Percentiles rank a stretch among this genome's conserved stretches.
phyloP scores from a whole-genome alignment of 2,888 invertebrate genomes.

The Ephialtes manifestator region DNA sequence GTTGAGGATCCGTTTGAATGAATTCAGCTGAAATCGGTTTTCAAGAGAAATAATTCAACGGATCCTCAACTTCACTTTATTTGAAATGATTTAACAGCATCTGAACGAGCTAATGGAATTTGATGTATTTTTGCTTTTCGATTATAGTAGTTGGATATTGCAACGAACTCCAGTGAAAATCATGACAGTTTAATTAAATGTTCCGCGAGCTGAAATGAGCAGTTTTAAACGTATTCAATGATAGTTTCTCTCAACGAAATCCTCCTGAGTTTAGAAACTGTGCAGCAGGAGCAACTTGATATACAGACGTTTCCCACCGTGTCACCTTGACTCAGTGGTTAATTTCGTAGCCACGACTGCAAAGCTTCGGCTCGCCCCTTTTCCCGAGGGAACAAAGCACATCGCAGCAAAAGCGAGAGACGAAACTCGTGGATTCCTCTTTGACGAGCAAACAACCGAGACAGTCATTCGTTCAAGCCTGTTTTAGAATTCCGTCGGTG shows the following conservation, averaged over 20 bases:
- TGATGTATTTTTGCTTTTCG: not conserved
- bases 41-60: too few relatives aligned
- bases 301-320: constrained; percentile 17
- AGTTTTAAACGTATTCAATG: not conserved
- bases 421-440: constrained; percentile 23
- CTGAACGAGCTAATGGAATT: not conserved
- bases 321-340: constrained; percentile 24
- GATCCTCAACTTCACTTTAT: too few relatives aligned
- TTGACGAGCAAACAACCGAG: constrained; percentile 41
- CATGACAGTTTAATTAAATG: not conserved
- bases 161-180: not conserved
- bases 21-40: too few relatives aligned
- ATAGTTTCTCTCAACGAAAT: constrained; percentile 2
- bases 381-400: constrained; percentile 40
- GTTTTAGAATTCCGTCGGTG: constrained; percentile 62
- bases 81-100: not conserved
- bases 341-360: constrained; percentile 38
- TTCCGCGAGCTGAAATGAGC: not conserved
- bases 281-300: constrained; percentile 7
- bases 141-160: not conserved
- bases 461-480: constrained; percentile 45
- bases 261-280: not conserved
- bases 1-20: too few relatives aligned
- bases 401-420: constrained; percentile 27
- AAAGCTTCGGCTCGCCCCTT: constrained; percentile 21